These are phyloP conservation scores for Avahi laniger DNA, from an alignment of 2,797 vertebrate genomes.

Conservation along the genomic window DNA sequence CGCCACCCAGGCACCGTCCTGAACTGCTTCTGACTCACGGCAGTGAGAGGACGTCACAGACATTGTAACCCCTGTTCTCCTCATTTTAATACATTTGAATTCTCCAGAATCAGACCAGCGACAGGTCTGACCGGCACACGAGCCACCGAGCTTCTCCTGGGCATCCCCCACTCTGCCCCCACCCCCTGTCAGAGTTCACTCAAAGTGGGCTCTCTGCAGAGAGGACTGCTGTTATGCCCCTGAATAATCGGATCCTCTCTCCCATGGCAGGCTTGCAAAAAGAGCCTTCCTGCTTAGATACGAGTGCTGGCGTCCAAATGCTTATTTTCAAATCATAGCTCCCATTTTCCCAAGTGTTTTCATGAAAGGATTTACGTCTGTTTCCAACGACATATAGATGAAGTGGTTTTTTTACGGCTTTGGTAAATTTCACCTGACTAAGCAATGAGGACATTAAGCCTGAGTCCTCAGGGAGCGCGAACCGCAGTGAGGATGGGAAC, in stretches of 20 bases:
- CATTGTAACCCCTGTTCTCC: no score
- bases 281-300: not conserved
- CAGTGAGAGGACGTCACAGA: not conserved
- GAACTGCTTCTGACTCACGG: not conserved
- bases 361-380: not conserved
- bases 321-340: not conserved
- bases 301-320: no score
- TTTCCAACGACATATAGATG: not conserved
- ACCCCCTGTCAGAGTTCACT: not conserved
- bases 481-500: not conserved
- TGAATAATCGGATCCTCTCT: not conserved
- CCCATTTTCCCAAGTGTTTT: not conserved
- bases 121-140: fast-evolving
- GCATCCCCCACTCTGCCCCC: not conserved
- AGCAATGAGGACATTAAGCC: constrained; percentile 25
- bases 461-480: not conserved
- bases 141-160: fast-evolving
- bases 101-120: not conserved
- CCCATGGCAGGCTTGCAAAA: not conserved
- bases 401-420: not conserved
- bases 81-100: not conserved
- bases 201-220: no score
- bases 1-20: not conserved
- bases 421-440: constrained; percentile 55
- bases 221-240: not conserved